Evolutionary conservation across 1,140 invertebrate species (phyloP), one percentile per base, ranked within the genome.

Genomic region (Paralvinella palmiformis): DNA sequence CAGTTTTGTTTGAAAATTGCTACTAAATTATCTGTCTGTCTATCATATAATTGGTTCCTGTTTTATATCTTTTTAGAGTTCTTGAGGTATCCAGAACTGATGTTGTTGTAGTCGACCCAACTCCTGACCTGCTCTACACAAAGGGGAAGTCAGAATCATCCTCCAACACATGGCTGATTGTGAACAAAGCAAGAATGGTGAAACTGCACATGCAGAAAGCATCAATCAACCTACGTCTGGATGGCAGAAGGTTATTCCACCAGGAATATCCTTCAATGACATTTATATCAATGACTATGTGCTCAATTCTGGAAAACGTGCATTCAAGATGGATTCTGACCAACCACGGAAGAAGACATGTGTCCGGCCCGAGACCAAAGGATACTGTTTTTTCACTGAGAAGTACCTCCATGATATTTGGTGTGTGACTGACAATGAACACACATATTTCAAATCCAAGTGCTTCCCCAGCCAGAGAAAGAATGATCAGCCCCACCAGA

Each of bases 111-210:
- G 48, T 52, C 3, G 48, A 20, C 48, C 48, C 0, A 52, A 52
- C 48, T 52, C 48, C 48, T 4, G 48, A 52, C 48, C 48, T 52
- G 17, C 48, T 52, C 7, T 52, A 52, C 48, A 52, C 48, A 52
- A 52, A 52, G 48, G 31, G 48, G 48, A 52, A 52, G 48, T 52
- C 17, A 29, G 48, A 52, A 52, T 52, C 48, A n/a, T 52, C 48
- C 48, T 52, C 48, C 13, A 52, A 20, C 48, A 52, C n/a, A n/a
- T 5, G 17, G 48, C 48, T 52, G 48, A 52, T 52, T 52, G 48
- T 52, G 48, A 52, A 52, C 48, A 4, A 52, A 52, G 48, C 48
- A 52, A 52, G 48, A 52, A 52, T 15, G 48, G 48, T 15, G 48
- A 52, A 52, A 52, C 48, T 52, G 5, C 48, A 52, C 6, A 10